A percentile compares a stretch with the other conserved stretches of the same genome.
Conservation (phyloP, 2,113 vertebrate genomes). For the Nothoprocta pentlandii region DNA sequence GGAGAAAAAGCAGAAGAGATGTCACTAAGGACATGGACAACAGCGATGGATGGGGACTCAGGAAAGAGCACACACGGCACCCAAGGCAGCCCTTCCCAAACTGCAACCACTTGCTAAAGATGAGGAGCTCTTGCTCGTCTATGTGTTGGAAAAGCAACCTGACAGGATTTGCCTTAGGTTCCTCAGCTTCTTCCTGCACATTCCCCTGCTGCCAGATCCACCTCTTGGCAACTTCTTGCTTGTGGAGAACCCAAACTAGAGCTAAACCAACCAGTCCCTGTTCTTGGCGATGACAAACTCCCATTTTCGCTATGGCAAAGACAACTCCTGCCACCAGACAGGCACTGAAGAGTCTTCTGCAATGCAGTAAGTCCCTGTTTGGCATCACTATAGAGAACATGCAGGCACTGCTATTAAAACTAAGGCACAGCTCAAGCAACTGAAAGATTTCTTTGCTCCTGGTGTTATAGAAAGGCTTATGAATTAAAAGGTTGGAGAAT, state of each 20-base stretch:
- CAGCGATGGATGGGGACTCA: too few species aligned
- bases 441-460: not conserved
- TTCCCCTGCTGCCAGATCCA: not conserved
- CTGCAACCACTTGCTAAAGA: not conserved
- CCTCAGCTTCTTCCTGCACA: not conserved
- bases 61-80: rapidly evolving
- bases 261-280: not conserved
- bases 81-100: not conserved
- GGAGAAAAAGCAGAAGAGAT: rapidly evolving
- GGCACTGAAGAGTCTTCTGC: not conserved
- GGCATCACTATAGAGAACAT: not conserved
- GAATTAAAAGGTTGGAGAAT: not conserved
- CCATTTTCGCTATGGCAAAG: not conserved
- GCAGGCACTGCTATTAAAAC: not conserved
- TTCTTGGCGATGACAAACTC: not conserved
- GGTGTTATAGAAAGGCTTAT: not conserved
- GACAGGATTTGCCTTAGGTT: not conserved
- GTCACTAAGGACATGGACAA: not conserved
- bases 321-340: not conserved
- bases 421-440: not conserved
- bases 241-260: not conserved
- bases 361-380: not conserved
- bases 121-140: too few species aligned
- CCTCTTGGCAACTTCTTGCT: not conserved
- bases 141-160: too few species aligned